phyloP scores from a whole-genome alignment of 2,113 vertebrate genomes.

The Terrapene triunguis region DNA sequence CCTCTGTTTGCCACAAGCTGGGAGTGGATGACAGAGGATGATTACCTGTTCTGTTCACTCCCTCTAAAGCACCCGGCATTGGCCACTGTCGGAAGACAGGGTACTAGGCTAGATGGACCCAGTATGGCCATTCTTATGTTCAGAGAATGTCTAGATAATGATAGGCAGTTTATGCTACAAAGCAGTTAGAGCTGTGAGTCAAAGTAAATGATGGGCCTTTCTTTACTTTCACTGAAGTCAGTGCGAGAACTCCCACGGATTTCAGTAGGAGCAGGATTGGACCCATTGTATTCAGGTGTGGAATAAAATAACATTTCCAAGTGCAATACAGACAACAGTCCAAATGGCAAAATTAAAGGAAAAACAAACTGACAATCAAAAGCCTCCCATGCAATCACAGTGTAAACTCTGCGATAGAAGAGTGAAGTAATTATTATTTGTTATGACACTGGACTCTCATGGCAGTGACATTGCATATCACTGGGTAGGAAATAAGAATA shows the following conservation, averaged over 20 bases:
- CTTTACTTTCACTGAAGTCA: background rate
- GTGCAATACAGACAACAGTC: rapidly evolving
- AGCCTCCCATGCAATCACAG: background rate
- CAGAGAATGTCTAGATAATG: background rate
- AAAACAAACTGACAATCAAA: background rate
- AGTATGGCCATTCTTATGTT: background rate
- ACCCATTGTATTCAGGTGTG: background rate
- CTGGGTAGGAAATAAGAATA: background rate
- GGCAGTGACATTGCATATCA: background rate
- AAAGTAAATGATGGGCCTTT: rapidly evolving
- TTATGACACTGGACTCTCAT: background rate
- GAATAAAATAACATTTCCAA: rapidly evolving
- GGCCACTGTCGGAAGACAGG: no score
- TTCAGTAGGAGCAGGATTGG: background rate
- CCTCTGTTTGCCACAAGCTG: no score
- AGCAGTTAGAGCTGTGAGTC: background rate
- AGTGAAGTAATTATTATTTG: background rate
- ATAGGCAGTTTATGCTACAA: background rate
- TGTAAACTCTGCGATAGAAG: background rate
- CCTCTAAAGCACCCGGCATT: no score
- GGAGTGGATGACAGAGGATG: no score
- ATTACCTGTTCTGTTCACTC: no score
- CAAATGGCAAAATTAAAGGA: background rate
- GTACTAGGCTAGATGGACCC: no score
- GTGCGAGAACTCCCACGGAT: background rate